Evolutionary conservation across 2,113 vertebrate species (phyloP).

Genomic region (Australoheros scitulus): DNA sequence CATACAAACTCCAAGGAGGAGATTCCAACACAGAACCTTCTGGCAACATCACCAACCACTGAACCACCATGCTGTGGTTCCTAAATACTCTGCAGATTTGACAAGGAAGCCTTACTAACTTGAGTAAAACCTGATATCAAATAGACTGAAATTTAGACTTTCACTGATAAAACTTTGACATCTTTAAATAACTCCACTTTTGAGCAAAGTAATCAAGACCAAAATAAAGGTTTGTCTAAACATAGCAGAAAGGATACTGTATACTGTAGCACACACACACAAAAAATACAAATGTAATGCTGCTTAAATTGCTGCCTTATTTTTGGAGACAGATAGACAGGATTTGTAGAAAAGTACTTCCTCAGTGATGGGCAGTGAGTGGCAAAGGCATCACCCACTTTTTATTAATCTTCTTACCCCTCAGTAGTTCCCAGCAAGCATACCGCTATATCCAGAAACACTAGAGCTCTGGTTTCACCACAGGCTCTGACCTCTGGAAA

Average conservation of each 20-base stretch:
- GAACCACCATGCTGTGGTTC: not conserved
- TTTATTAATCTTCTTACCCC: conserved; percentile 63
- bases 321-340: not conserved
- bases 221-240: not conserved
- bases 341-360: conserved; percentile 31
- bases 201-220: not conserved
- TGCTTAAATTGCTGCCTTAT: not conserved
- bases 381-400: conserved; percentile 29
- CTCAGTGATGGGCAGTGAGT: conserved; percentile 31
- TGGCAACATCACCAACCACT: too few species aligned
- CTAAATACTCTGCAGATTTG: not conserved
- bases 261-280: not conserved
- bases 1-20: not conserved
- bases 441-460: conserved; percentile 68
- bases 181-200: not conserved
- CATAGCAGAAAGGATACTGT: not conserved
- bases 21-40: not conserved
- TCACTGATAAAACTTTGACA: not conserved
- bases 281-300: not conserved
- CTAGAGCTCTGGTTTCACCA: conserved; percentile 74
- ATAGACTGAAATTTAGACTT: not conserved
- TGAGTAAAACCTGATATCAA: not conserved
- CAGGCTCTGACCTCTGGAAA: conserved; percentile 78
- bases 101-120: not conserved
- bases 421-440: conserved; percentile 69